Evolutionary conservation across 2,113 vertebrate genomes (phyloP).

Genomic region (Odontesthes bonariensis): DNA sequence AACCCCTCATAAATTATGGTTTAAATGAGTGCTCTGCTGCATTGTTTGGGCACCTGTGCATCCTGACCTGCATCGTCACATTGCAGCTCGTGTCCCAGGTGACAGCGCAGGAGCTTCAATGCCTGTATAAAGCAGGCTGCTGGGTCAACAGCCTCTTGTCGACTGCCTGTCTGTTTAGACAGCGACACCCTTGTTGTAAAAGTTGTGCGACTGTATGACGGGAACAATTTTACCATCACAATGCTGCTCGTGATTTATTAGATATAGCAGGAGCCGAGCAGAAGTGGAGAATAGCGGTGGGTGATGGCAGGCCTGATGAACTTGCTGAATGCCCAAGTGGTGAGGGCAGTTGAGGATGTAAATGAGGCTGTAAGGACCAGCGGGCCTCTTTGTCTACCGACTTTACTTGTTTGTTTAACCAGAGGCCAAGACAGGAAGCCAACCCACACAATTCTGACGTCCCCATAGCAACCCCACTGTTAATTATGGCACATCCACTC

Average conservation of each 20-base stretch:
- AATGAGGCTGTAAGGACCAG: constrained; percentile 85
- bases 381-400: constrained; percentile 69
- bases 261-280: constrained; percentile 10
- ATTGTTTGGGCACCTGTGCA: constrained; percentile 73
- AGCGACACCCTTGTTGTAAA: constrained; percentile 48
- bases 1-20: not conserved
- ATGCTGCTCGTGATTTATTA: constrained; percentile 51
- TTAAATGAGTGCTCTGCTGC: not conserved
- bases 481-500: constrained; percentile 77
- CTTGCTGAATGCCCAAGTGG: constrained; percentile 70
- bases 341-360: constrained; percentile 83
- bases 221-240: constrained; percentile 56
- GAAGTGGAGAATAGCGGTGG: constrained; percentile 13
- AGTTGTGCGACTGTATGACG: constrained; percentile 29
- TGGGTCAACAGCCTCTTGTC: constrained; percentile 74
- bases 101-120: constrained; percentile 46
- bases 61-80: constrained; percentile 47
- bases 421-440: constrained; percentile 85
- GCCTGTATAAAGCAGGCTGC: constrained; percentile 30
- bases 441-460: constrained; percentile 81
- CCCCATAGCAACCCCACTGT: constrained; percentile 84
- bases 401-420: constrained; percentile 87
- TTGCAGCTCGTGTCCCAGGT: constrained; percentile 58
- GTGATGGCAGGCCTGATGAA: constrained; percentile 48
- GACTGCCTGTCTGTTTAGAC: constrained; percentile 54